phyloP scores from a whole-genome alignment of 2,113 vertebrate genomes.

The Muscicapa adusta region DNA sequence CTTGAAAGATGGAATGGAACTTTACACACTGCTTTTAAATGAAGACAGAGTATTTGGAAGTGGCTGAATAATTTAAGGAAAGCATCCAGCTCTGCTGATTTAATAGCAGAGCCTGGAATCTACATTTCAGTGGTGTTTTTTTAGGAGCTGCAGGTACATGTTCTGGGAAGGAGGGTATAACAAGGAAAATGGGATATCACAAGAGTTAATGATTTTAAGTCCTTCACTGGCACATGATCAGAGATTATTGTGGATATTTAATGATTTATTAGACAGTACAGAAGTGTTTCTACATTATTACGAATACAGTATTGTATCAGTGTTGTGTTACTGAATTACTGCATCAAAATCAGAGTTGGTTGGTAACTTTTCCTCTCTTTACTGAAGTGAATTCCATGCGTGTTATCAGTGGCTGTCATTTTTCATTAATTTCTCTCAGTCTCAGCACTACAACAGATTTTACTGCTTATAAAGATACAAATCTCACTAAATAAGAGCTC shows the following conservation, averaged over 20 bases:
- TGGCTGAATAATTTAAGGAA: neutral
- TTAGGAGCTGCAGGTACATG: neutral
- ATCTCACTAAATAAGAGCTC: neutral
- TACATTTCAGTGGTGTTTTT: neutral
- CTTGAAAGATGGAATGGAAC: neutral
- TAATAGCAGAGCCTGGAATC: neutral
- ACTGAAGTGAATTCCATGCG: neutral
- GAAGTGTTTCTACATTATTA: neutral
- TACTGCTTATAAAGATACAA: neutral
- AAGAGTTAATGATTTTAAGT: neutral
- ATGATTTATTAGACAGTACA: neutral
- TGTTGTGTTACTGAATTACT: neutral
- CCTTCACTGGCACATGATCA: neutral
- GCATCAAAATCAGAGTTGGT: neutral
- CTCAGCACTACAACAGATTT: neutral
- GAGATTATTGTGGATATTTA: neutral
- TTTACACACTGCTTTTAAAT: neutral
- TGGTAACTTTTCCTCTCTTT: neutral
- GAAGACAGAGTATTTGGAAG: neutral
- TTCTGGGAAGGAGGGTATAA: neutral
- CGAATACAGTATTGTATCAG: neutral
- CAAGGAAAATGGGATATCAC: neutral
- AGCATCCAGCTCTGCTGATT: neutral
- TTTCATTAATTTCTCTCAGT: neutral
- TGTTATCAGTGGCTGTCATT: neutral